Conservation (phyloP, 2,797 vertebrate species). For the Sebastes itinus region DNA sequence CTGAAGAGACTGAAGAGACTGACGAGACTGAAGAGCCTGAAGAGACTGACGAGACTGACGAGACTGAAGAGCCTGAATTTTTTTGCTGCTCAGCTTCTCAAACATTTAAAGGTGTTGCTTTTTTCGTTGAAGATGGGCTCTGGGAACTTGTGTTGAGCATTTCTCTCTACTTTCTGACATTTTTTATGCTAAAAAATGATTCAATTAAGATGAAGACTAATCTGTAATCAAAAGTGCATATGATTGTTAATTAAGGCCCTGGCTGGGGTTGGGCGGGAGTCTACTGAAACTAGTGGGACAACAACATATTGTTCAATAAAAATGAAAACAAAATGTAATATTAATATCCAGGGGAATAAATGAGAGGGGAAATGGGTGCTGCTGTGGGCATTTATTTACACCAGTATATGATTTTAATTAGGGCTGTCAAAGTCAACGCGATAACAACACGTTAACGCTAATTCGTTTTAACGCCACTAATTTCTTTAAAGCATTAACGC, state of each 20-base stretch:
- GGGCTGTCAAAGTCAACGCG: too few species aligned
- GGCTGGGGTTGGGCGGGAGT: background rate
- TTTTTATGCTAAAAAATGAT: background rate
- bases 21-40: too few species aligned
- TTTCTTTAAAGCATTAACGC: too few species aligned
- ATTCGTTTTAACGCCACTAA: too few species aligned
- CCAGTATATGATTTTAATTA: too few species aligned
- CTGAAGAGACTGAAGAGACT: too few species aligned
- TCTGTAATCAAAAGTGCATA: background rate
- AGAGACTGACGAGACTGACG: too few species aligned
- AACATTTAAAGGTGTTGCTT: background rate
- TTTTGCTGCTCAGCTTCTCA: background rate
- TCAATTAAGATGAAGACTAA: background rate
- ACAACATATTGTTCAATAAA: background rate
- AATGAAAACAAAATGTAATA: background rate
- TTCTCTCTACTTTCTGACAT: background rate
- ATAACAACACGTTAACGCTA: too few species aligned
- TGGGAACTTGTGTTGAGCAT: background rate
- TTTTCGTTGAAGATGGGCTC: background rate
- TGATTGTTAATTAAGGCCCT: background rate
- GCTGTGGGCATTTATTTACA: background rate
- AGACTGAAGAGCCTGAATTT: background rate
- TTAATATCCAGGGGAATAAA: background rate
- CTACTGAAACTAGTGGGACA: background rate
- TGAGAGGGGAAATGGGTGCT: background rate